phyloP scores from a whole-genome alignment of 2,797 vertebrate species.

The Melopsittacus undulatus region DNA sequence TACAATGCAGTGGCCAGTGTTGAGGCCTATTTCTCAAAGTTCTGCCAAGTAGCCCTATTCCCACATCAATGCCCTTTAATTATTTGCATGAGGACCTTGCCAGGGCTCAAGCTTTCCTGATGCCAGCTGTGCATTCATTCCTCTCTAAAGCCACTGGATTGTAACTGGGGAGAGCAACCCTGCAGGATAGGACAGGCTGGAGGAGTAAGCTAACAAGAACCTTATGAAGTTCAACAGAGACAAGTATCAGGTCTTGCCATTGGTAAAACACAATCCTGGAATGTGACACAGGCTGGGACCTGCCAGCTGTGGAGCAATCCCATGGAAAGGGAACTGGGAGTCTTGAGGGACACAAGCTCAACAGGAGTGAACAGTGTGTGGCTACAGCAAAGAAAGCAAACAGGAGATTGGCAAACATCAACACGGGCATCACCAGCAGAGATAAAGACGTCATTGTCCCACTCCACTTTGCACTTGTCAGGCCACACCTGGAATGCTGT shows the following conservation, averaged over 20 bases:
- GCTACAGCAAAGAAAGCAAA: background rate
- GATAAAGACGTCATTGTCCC: background rate
- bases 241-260: background rate
- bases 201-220: background rate
- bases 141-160: fast-evolving
- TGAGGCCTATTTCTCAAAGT: background rate
- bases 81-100: fast-evolving
- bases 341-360: background rate
- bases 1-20: fast-evolving
- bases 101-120: too few species aligned
- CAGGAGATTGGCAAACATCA: background rate
- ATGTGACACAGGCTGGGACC: background rate
- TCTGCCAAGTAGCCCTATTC: background rate
- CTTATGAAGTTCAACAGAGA: background rate
- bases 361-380: background rate
- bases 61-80: background rate
- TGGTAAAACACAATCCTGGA: background rate
- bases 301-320: background rate
- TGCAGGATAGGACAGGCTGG: background rate
- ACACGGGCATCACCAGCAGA: background rate
- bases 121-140: background rate
- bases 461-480: background rate
- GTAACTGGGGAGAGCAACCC: background rate
- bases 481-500: background rate
- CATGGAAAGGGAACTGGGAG: background rate